These are phyloP conservation scores for Petromus typicus DNA, from an alignment of 2,113 vertebrate genomes.

Conservation along the genomic window DNA sequence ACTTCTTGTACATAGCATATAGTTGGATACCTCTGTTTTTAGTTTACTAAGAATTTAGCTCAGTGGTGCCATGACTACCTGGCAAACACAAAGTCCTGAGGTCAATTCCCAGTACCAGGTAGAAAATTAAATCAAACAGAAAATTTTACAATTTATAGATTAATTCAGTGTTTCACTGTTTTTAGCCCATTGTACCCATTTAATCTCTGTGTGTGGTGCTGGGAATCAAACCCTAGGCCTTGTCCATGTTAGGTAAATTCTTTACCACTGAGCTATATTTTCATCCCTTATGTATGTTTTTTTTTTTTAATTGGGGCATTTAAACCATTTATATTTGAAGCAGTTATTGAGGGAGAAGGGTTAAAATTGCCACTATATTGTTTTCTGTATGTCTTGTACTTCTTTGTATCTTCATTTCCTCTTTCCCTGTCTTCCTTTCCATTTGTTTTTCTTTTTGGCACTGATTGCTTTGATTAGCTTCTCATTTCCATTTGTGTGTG, in stretches of 20 bases:
- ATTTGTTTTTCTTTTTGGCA: background rate
- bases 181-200: background rate
- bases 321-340: background rate
- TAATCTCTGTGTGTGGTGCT: background rate
- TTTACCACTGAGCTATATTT: background rate
- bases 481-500: background rate
- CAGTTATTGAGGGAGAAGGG: background rate
- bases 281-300: background rate
- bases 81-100: no score
- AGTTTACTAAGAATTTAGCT: no score
- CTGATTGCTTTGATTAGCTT: background rate
- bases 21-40: background rate
- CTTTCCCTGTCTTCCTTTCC: background rate
- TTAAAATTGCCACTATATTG: background rate
- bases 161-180: background rate
- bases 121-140: no score
- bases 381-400: background rate
- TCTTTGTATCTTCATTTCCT: background rate
- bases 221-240: background rate
- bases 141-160: no score
- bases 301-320: conserved; percentile 8
- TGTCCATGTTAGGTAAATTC: background rate
- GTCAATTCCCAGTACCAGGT: no score
- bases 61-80: no score
- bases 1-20: background rate